A percentile compares a stretch with the other conserved stretches of the same genome.
These are phyloP conservation scores for Osmoderma eremita DNA, from an alignment of 2,888 invertebrate genomes.

Conservation along the genomic window DNA sequence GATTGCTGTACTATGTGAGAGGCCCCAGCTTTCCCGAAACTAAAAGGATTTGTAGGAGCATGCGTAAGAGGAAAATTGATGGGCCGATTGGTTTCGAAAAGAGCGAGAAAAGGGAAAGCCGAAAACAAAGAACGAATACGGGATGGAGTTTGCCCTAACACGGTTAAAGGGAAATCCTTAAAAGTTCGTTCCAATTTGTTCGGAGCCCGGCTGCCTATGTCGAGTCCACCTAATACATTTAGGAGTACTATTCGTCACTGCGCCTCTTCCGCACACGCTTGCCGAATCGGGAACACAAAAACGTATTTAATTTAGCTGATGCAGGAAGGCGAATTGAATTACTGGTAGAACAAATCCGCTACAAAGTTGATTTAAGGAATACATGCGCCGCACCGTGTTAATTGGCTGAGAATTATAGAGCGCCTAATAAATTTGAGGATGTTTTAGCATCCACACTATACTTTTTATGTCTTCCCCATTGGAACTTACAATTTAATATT, in stretches of 20 bases:
- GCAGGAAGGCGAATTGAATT: constrained; percentile 41
- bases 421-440: constrained; percentile 1
- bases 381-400: constrained; percentile 26
- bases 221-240: constrained; percentile 33
- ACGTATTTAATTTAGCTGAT: constrained; percentile 42
- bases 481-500: background rate
- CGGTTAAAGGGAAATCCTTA: constrained; percentile 36
- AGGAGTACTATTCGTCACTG: constrained; percentile 36
- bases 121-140: constrained; percentile 36
- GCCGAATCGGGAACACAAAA: constrained; percentile 38
- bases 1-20: too few relatives aligned
- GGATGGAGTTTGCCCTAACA: constrained; percentile 27
- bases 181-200: constrained; percentile 37
- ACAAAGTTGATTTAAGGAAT: constrained; percentile 43
- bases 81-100: constrained; percentile 36
- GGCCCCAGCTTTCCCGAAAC: background rate
- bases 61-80: constrained; percentile 31
- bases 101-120: constrained; percentile 8
- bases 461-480: too few relatives aligned
- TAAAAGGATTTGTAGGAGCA: constrained; percentile 8
- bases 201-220: constrained; percentile 29
- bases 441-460: too few relatives aligned
- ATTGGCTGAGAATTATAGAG: constrained; percentile 33
- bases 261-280: constrained; percentile 14
- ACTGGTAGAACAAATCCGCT: constrained; percentile 38